Evolutionary conservation across 2,797 vertebrate species (phyloP).

Genomic region (Microctenopoma lineatum): DNA sequence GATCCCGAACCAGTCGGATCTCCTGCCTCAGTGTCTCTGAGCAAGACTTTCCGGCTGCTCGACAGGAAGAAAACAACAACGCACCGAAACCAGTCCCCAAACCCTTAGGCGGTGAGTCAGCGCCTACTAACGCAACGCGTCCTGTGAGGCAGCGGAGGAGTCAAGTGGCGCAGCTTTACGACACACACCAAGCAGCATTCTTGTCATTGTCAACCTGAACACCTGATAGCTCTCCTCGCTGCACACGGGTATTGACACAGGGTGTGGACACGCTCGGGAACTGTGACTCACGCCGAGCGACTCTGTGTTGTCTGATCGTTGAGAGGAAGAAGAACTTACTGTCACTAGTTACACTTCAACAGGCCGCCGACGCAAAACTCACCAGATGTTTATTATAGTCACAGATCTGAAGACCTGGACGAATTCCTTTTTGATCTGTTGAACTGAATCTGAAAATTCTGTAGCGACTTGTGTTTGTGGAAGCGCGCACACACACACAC

Average conservation of each 20-base stretch:
- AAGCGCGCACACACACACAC: not conserved
- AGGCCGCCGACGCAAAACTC: too few species aligned
- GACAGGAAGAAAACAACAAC: slow-evolving; percentile 9
- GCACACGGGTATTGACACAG: slow-evolving; percentile 29
- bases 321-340: too few species aligned
- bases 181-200: not conserved
- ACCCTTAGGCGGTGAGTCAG: slow-evolving; percentile 37
- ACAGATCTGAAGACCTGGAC: too few species aligned
- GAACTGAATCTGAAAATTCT: too few species aligned
- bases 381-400: too few species aligned
- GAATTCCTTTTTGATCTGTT: too few species aligned
- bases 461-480: too few species aligned
- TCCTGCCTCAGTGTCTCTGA: slow-evolving; percentile 33
- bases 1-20: slow-evolving; percentile 29
- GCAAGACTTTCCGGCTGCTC: not conserved
- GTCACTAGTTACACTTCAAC: too few species aligned
- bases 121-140: not conserved
- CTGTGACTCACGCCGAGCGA: too few species aligned
- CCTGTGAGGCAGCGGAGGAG: slow-evolving; percentile 11
- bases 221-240: not conserved
- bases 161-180: not conserved
- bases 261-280: slow-evolving; percentile 22
- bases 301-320: too few species aligned
- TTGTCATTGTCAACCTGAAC: not conserved
- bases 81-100: slow-evolving; percentile 7